phyloP scores from a whole-genome alignment of 2,113 vertebrate genomes.

The Mus musculus region GRCm39 chr5:136394501-136395000 shows the following conservation, averaged over 20 bases:
- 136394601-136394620: neutral
- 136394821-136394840: too few relatives aligned
- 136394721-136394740: neutral
- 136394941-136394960: neutral
- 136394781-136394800: neutral
- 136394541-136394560: neutral
- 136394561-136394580: neutral
- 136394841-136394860: neutral
- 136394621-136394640: neutral
- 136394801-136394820: neutral
- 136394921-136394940: constrained; percentile 1
- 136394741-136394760: neutral
- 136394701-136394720: neutral
- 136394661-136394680: neutral
- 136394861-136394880: neutral
- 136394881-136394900: neutral
- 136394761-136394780: neutral
- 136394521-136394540: neutral
- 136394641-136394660: neutral
- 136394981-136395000: too few relatives aligned
- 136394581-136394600: neutral
- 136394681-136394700: neutral
- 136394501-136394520: neutral
- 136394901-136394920: neutral
- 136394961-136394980: too few relatives aligned